A percentile compares a stretch with the other conserved stretches of the same genome.
Conservation (phyloP, 2,888 invertebrate genomes). For the Ophion costatus region DNA sequence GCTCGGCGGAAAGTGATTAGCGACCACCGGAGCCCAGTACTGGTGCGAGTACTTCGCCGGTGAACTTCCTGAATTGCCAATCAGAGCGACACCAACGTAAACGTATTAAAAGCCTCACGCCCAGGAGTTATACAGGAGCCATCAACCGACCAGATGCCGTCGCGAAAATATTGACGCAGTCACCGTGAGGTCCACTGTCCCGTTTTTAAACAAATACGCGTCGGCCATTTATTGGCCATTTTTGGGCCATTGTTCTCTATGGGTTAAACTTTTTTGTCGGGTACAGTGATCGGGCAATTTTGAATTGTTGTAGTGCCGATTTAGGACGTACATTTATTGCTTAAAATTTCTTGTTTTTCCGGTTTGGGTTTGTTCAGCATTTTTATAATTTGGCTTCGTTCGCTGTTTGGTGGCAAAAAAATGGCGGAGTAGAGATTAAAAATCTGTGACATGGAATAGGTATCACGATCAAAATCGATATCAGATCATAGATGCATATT, state of each 20-base stretch:
- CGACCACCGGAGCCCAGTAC: constrained; percentile 89
- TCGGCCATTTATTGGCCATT: not conserved
- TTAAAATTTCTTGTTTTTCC: no score
- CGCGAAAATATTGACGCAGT: not conserved
- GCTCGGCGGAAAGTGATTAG: constrained; percentile 89
- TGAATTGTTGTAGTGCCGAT: not conserved
- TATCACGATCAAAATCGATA: no score
- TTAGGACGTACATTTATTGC: no score
- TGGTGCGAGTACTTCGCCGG: constrained; percentile 85
- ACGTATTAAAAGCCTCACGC: constrained; percentile 45
- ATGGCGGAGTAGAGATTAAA: no score
- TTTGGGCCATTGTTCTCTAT: not conserved
- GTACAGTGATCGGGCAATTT: not conserved
- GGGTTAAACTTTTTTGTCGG: not conserved
- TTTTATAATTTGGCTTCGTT: no score
- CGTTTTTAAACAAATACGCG: not conserved
- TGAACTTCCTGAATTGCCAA: constrained; percentile 82
- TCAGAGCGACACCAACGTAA: constrained; percentile 60
- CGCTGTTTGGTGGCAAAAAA: no score
- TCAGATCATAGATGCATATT: no score
- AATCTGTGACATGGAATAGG: no score
- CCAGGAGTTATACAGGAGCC: constrained; percentile 9
- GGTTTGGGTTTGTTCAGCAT: no score
- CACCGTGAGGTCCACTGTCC: not conserved
- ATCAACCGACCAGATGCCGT: constrained; percentile 23